These are phyloP conservation scores for Drosophila mojavensis DNA, from an alignment of 1,140 invertebrate genomes.

Conservation along the genomic window DNA sequence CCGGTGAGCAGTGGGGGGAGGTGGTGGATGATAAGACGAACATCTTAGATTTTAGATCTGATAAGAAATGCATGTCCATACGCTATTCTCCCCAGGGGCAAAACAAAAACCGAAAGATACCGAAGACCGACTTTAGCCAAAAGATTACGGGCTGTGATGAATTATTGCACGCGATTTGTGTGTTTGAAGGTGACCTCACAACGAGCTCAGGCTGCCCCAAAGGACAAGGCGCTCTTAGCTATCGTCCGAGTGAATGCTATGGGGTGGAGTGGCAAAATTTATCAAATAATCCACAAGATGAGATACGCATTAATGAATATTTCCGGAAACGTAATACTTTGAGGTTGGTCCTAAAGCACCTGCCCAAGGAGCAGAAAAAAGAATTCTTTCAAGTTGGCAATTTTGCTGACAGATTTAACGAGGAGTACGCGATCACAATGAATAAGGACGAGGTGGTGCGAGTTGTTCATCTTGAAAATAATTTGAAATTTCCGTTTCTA, in stretches of 20 bases:
- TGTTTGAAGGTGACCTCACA: conserved; percentile 56
- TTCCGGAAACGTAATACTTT: conserved; percentile 47
- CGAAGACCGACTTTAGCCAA: neutral
- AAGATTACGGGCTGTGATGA: conserved; percentile 45
- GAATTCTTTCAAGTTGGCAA: conserved; percentile 34
- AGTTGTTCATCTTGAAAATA: neutral
- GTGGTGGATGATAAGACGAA: conserved; percentile 24
- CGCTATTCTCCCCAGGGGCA: neutral
- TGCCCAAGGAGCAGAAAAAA: conserved; percentile 3
- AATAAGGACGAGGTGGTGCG: conserved; percentile 29
- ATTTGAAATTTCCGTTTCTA: conserved; percentile 15
- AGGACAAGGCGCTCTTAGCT: conserved; percentile 54
- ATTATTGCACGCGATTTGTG: conserved; percentile 58
- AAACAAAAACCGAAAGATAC: neutral
- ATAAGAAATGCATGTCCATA: conserved; percentile 49
- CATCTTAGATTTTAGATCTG: conserved; percentile 29
- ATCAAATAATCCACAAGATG: neutral
- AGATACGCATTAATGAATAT: conserved; percentile 35
- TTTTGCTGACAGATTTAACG: conserved; percentile 7
- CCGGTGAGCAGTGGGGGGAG: conserved; percentile 69
- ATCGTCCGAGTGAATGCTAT: conserved; percentile 57
- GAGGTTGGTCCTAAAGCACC: conserved; percentile 10
- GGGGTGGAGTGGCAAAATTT: conserved; percentile 37
- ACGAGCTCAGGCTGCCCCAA: conserved; percentile 61
- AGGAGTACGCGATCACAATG: conserved; percentile 38